These are phyloP conservation scores for Colletes latitarsis DNA, from an alignment of 1,140 invertebrate genomes.

Conservation along the genomic window DNA sequence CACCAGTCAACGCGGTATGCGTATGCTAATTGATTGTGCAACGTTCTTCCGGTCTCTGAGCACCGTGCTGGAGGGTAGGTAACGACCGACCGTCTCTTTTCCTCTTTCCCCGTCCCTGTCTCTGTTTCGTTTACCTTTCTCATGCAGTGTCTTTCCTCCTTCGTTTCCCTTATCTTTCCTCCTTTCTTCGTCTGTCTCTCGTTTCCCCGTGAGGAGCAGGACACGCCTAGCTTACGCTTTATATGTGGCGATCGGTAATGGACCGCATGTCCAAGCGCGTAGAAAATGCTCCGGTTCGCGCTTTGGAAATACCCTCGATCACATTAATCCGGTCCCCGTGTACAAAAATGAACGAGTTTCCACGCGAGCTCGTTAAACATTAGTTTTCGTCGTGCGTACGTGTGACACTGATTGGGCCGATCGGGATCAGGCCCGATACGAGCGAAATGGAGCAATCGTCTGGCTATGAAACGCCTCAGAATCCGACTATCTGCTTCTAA, in stretches of 20 bases:
- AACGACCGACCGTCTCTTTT: conserved; percentile 1
- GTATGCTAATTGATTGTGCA: conserved; percentile 57
- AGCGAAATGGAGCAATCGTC: neutral
- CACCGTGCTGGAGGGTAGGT: conserved; percentile 31
- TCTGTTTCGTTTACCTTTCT: neutral
- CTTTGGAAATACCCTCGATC: conserved; percentile 42
- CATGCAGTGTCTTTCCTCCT: neutral
- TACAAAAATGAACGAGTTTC: conserved; percentile 45
- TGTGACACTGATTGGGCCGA: conserved; percentile 6
- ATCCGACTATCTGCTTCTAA: neutral
- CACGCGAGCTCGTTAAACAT: conserved; percentile 41
- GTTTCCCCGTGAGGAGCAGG: conserved; percentile 22
- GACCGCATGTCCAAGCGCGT: conserved; percentile 19
- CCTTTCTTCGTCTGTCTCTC: conserved; percentile 3
- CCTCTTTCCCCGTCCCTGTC: neutral
- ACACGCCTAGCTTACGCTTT: conserved; percentile 29
- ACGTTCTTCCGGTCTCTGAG: conserved; percentile 44
- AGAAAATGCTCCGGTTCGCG: conserved; percentile 47
- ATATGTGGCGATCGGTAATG: conserved; percentile 52
- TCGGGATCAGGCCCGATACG: neutral
- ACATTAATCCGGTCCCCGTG: conserved; percentile 6
- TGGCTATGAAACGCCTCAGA: too few species aligned
- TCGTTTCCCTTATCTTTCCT: conserved; percentile 21
- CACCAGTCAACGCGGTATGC: conserved; percentile 26
- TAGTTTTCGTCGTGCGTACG: conserved; percentile 12